phyloP scores from a whole-genome alignment of 2,113 vertebrate genomes.

The Pionites leucogaster region DNA sequence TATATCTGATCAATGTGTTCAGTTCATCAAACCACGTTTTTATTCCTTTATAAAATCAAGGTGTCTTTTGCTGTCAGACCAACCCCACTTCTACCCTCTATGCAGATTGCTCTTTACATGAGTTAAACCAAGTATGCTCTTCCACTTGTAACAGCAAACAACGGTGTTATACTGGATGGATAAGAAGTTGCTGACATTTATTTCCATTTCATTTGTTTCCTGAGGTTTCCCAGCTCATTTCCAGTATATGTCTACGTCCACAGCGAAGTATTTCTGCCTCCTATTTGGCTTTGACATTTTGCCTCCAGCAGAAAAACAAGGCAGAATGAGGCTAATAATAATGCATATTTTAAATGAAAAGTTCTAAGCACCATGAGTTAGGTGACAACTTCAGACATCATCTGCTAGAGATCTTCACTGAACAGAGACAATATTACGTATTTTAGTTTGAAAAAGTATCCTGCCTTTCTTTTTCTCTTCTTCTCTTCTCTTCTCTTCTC shows the following conservation, averaged over 20 bases:
- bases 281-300: neutral
- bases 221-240: neutral
- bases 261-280: neutral
- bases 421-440: neutral
- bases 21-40: neutral
- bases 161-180: neutral
- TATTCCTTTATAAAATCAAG: neutral
- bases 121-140: neutral
- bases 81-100: neutral
- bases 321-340: neutral
- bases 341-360: neutral
- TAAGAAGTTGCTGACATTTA: neutral
- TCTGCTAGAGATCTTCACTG: neutral
- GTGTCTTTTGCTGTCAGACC: neutral
- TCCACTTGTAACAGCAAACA: neutral
- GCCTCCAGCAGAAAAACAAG: neutral
- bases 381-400: neutral
- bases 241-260: neutral
- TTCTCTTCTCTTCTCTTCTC: neutral
- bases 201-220: neutral
- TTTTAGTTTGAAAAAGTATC: neutral
- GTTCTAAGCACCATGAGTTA: fast-evolving
- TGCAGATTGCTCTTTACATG: neutral
- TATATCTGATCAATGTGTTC: neutral
- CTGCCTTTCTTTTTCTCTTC: neutral